Evolutionary conservation across 2,888 invertebrate genomes (phyloP), one percentile per base, ranked within the genome.

Genomic region (Thera obeliscata): DNA sequence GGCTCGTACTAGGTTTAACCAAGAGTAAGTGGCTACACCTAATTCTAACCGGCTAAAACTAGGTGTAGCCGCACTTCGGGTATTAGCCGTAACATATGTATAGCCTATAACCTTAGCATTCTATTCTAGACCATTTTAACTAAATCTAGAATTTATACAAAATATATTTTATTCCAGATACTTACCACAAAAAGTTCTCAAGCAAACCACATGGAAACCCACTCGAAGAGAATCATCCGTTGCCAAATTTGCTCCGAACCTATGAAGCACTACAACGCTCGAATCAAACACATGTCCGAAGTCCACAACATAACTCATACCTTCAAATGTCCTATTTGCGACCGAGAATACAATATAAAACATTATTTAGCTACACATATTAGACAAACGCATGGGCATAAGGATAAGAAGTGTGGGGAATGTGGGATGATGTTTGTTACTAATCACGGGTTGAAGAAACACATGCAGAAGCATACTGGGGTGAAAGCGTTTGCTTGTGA

Each of bases 231-330:
- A 0, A 66, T 85, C 0, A 77, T 92, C 1, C 88, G 87, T 69
- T 92, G 92, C 62, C 91, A 91, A 49, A 86, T 92, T 58, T 92
- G 92, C 74, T 84, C 80, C 0, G 78, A 89, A 56, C 89, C 90
- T 0, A 90, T 92, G 90, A 92, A 91, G 66, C 90, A 92, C 76
- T 92, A 92, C 64, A 91, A 91, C 36, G 89, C 90, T 4, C 75
- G 92, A 22, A 84, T 91, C 0, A 92, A 92, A 62, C 92, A 92
- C 50, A 92, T 92, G 92, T 92, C 92, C 0, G 88, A 87, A 41
- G 86, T 68, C 0, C 92, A 92, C 52, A 80, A 88, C 12, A 88
- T 92, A 2, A 92, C 91, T 0, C 87, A 92, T 62, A 88, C 79
- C 50, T 91, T 91, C 55, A 84, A 86, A 76, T 92, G 92, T 56